Evolutionary conservation across 2,888 invertebrate genomes (phyloP).

Genomic region (Ligdia adustata): DNA sequence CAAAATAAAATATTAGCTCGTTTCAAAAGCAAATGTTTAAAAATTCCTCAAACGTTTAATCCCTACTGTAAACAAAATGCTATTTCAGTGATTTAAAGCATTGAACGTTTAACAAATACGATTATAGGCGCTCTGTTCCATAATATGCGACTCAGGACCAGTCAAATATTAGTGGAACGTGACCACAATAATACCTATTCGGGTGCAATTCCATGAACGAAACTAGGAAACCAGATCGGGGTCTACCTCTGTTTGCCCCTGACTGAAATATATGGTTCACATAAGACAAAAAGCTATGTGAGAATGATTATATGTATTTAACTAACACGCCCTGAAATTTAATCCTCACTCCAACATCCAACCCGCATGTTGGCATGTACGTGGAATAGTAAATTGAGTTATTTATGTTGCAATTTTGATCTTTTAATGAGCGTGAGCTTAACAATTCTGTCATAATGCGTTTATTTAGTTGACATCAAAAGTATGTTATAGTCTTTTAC

Average conservation of each 20-base stretch:
- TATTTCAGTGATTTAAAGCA: slow-evolving; percentile 28
- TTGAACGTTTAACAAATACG: slow-evolving; percentile 39
- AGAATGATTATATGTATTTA: not conserved
- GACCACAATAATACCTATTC: slow-evolving; percentile 53
- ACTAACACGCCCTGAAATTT: not conserved
- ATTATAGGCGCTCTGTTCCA: slow-evolving; percentile 46
- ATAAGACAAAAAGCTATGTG: slow-evolving; percentile 2
- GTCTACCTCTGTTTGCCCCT: not conserved
- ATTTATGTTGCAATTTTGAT: slow-evolving; percentile 42
- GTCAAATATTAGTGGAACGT: slow-evolving; percentile 66
- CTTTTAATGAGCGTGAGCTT: slow-evolving; percentile 16
- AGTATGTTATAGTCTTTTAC: too few species aligned
- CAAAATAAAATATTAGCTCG: not conserved
- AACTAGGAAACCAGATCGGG: slow-evolving; percentile 1
- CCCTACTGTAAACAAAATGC: slow-evolving; percentile 24
- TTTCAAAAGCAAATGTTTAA: not conserved
- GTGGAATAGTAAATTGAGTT: slow-evolving; percentile 17
- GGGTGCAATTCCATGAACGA: slow-evolving; percentile 21
- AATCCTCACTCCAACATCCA: slow-evolving; percentile 1
- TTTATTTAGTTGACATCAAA: slow-evolving; percentile 12
- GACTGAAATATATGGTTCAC: not conserved
- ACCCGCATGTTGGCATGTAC: slow-evolving; percentile 25
- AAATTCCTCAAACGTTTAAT: slow-evolving; percentile 1
- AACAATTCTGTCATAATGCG: slow-evolving; percentile 7
- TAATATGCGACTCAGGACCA: slow-evolving; percentile 51